A percentile compares a stretch with the other conserved stretches of the same genome.
Evolutionary conservation across 2,113 vertebrate species (phyloP).

Genomic region (Vireo altiloquus): DNA sequence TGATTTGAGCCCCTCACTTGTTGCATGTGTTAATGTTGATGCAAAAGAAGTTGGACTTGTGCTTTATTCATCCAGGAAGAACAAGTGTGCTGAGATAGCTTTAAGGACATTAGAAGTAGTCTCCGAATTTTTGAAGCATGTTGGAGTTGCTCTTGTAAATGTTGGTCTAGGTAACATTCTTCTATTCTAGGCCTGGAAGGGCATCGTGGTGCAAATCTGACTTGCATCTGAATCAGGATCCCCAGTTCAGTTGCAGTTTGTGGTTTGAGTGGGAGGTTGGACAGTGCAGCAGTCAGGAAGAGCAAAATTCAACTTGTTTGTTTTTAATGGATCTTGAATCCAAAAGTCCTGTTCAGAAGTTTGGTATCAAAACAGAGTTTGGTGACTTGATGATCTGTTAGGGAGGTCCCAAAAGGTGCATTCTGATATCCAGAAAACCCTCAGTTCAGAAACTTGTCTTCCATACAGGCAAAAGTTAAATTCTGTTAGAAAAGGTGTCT

Average conservation of each 20-base stretch:
- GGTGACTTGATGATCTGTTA: not conserved
- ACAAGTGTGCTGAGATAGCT: not conserved
- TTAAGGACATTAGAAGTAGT: not conserved
- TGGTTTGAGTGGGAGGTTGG: not conserved
- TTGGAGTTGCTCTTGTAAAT: not conserved
- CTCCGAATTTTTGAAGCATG: fast-evolving
- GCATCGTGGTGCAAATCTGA: not conserved
- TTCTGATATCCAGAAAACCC: not conserved
- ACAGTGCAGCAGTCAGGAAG: not conserved
- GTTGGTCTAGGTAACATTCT: not conserved
- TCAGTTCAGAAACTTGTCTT: not conserved
- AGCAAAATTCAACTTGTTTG: not conserved
- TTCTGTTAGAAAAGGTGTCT: not conserved
- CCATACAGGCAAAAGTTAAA: not conserved
- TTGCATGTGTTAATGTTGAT: not conserved
- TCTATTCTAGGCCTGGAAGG: not conserved
- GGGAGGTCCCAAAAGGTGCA: not conserved
- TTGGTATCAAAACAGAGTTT: not conserved
- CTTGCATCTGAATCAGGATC: not conserved
- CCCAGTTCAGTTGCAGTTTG: not conserved
- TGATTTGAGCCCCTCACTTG: not conserved
- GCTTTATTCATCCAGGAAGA: not conserved
- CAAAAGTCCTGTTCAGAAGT: not conserved
- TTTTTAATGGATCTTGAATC: not conserved
- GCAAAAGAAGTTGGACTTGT: not conserved